These are phyloP conservation scores for Cyanoliseus patagonus DNA, from an alignment of 2,113 vertebrate species.

Conservation along the genomic window DNA sequence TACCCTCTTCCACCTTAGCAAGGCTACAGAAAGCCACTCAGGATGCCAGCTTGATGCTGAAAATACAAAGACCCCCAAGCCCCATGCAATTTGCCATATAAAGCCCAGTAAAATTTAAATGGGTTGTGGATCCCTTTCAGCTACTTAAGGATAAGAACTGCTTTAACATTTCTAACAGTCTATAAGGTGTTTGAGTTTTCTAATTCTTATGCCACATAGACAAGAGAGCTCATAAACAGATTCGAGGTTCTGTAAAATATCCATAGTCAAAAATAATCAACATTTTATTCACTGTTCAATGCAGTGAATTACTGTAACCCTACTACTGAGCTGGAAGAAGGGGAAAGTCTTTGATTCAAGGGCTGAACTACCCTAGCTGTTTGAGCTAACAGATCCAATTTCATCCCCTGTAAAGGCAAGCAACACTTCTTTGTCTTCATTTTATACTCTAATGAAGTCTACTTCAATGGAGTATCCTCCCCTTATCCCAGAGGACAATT, in stretches of 20 bases:
- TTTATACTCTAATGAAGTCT: conserved; percentile 31
- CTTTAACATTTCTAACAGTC: background rate
- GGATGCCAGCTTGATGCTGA: background rate
- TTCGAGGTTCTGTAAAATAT: background rate
- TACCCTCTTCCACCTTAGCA: background rate
- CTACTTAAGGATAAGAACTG: background rate
- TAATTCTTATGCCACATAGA: background rate
- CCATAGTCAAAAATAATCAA: background rate
- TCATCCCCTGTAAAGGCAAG: background rate
- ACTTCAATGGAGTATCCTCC: conserved; percentile 1
- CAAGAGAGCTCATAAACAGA: background rate
- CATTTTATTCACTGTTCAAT: background rate
- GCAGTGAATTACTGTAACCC: background rate
- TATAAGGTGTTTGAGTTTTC: background rate
- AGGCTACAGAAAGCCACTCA: background rate
- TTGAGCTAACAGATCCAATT: background rate
- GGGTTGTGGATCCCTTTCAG: background rate
- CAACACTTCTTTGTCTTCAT: conserved; percentile 17
- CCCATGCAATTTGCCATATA: background rate
- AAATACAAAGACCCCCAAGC: background rate
- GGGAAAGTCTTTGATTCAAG: background rate
- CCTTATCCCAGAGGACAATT: conserved; percentile 11
- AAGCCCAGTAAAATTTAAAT: background rate
- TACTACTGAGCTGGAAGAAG: background rate
- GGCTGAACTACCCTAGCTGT: background rate